These are phyloP conservation scores for Nomada ferruginata DNA, from an alignment of 2,888 invertebrate species.

Conservation along the genomic window DNA sequence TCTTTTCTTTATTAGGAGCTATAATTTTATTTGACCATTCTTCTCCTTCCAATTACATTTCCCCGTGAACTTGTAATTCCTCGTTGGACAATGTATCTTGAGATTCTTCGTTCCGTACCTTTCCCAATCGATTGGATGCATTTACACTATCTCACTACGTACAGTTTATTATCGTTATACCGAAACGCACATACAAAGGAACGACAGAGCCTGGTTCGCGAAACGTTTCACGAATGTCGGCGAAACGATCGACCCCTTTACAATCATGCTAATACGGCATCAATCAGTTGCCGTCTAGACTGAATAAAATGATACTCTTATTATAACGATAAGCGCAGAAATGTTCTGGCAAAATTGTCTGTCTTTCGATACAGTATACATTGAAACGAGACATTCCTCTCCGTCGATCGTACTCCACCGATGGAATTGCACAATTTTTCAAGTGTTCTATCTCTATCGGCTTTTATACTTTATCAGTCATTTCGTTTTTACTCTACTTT, in stretches of 20 bases:
- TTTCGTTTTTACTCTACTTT: conserved; percentile 30
- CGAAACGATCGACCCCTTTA: conserved; percentile 4
- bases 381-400: conserved; percentile 11
- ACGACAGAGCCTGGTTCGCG: too few species aligned
- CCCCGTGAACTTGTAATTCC: conserved; percentile 32
- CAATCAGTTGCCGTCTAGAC: conserved; percentile 3
- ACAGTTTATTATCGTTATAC: too few species aligned
- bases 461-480: conserved; percentile 3
- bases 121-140: neutral
- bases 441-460: conserved; percentile 6
- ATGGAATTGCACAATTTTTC: conserved; percentile 32
- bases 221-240: neutral
- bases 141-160: neutral
- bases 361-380: conserved; percentile 13
- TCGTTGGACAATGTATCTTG: neutral
- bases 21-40: conserved; percentile 6
- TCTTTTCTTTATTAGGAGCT: too few species aligned
- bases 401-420: conserved; percentile 5
- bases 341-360: conserved; percentile 13
- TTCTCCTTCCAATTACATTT: conserved; percentile 20
- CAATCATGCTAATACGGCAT: neutral
- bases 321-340: conserved; percentile 9
- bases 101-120: neutral
- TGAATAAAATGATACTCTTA: conserved; percentile 19
- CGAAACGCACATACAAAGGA: neutral